Percentiles rank a stretch among this genome's conserved stretches.
phyloP scores from a whole-genome alignment of 2,113 vertebrate genomes.

The Leucoraja erinaceus region DNA sequence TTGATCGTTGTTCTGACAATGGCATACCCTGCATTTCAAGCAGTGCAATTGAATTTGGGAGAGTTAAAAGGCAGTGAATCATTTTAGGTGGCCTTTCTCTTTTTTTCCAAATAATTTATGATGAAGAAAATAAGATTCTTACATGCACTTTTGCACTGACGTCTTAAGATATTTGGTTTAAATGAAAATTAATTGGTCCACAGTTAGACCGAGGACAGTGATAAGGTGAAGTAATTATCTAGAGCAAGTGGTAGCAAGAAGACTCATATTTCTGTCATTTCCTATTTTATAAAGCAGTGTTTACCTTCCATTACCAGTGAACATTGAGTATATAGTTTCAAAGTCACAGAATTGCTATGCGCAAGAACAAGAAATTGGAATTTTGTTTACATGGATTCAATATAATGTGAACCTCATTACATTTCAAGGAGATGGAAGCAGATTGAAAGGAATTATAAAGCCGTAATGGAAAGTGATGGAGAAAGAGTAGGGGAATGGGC shows the following conservation, averaged over 20 bases:
- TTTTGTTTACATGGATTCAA: too few relatives aligned
- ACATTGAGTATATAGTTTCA: neutral
- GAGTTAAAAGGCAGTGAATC: neutral
- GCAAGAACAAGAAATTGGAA: too few relatives aligned
- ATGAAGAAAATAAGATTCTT: neutral
- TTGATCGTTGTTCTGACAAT: neutral
- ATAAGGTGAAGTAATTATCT: neutral
- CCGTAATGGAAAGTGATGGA: too few relatives aligned
- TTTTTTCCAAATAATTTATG: neutral
- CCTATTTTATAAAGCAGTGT: neutral
- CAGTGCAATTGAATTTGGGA: neutral
- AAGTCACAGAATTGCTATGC: too few relatives aligned
- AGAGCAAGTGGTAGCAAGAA: neutral
- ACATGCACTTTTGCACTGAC: neutral
- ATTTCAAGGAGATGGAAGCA: too few relatives aligned
- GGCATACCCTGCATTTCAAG: neutral
- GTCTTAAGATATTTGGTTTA: neutral
- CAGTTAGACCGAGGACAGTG: neutral
- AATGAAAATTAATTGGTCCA: neutral
- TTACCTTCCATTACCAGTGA: neutral
- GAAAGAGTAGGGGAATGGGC: too few relatives aligned
- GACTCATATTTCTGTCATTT: neutral
- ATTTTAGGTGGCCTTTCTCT: neutral
- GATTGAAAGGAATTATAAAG: too few relatives aligned
- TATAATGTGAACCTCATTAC: too few relatives aligned